Evolutionary conservation across 2,888 invertebrate species (phyloP).

Genomic region (Neoaliturus tenellus): DNA sequence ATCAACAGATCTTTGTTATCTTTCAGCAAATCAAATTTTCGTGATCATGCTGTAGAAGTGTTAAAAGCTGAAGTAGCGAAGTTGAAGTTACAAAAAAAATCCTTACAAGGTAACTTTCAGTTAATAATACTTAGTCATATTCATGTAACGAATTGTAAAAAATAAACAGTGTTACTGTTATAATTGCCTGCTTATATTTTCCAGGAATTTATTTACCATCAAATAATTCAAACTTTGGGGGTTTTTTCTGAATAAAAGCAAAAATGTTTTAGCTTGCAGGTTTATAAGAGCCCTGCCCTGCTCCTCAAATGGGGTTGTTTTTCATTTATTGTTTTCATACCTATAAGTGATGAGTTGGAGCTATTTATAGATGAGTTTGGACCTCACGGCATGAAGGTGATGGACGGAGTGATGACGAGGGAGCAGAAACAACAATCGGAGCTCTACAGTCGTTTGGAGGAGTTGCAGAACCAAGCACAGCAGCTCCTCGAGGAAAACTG

Average conservation of each 20-base stretch:
- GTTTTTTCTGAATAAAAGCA: too few species aligned
- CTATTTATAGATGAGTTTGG: not conserved
- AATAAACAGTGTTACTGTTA: too few species aligned
- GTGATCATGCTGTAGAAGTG: not conserved
- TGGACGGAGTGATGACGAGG: not conserved
- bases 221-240: too few species aligned
- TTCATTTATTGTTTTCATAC: too few species aligned
- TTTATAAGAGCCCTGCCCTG: too few species aligned
- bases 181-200: not conserved
- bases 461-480: not conserved
- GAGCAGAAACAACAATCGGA: not conserved
- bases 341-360: too few species aligned
- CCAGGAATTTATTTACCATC: not conserved
- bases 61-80: not conserved
- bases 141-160: too few species aligned
- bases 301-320: too few species aligned
- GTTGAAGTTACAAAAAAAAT: conserved; percentile 4
- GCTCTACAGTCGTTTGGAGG: not conserved
- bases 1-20: not conserved
- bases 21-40: not conserved
- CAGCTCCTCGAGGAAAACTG: not conserved
- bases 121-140: too few species aligned
- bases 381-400: not conserved
- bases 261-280: too few species aligned
- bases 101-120: conserved; percentile 12